Percentiles rank a stretch among this genome's conserved stretches.
Conservation (phyloP, 2,888 invertebrate species). For the Drosophila monieri region DNA sequence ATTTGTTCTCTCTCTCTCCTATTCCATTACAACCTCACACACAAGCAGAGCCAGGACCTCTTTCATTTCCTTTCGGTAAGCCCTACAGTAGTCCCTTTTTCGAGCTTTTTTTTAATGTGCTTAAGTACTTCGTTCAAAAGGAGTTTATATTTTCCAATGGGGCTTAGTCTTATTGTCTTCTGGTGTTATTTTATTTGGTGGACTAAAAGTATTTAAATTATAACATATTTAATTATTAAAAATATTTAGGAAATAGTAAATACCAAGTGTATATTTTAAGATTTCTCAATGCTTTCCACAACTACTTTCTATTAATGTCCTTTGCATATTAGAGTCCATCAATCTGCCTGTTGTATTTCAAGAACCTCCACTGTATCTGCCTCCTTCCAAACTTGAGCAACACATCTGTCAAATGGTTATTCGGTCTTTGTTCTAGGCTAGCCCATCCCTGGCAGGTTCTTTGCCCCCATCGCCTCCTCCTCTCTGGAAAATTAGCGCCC, state of each 20-base stretch:
- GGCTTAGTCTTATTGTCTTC: conserved; percentile 3
- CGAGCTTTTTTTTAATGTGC: conserved; percentile 4
- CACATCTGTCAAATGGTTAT: conserved; percentile 69
- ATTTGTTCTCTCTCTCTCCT: conserved; percentile 41
- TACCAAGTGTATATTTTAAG: too few relatives aligned
- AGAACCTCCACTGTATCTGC: conserved; percentile 16
- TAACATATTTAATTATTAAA: not conserved
- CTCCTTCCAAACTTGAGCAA: conserved; percentile 14
- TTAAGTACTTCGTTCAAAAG: not conserved
- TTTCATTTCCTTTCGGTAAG: not conserved
- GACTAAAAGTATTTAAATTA: not conserved
- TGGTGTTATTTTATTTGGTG: conserved; percentile 1
- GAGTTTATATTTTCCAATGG: not conserved
- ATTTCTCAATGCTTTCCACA: too few relatives aligned
- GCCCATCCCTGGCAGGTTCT: conserved; percentile 4
- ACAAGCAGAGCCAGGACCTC: not conserved
- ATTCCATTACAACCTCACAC: not conserved
- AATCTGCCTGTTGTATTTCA: not conserved
- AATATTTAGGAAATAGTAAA: too few relatives aligned
- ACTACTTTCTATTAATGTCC: too few relatives aligned
- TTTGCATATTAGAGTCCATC: too few relatives aligned
- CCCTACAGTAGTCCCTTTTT: conserved; percentile 16
- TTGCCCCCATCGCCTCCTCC: not conserved
- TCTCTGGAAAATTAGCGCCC: conserved; percentile 62
- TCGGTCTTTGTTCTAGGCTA: conserved; percentile 44